Conservation (phyloP, 2,113 vertebrate genomes). For the Pimephales promelas region DNA sequence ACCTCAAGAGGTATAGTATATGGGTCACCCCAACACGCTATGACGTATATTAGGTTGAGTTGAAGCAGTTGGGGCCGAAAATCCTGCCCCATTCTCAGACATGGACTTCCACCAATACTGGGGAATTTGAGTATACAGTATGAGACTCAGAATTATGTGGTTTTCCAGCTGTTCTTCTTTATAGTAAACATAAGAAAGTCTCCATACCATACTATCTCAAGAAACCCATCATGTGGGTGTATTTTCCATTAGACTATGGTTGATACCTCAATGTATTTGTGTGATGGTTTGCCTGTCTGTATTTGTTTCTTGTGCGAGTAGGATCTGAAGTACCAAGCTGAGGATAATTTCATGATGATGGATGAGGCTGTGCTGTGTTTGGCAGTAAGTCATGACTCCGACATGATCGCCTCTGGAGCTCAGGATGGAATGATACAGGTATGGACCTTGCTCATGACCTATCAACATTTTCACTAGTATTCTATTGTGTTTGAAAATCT, state of each 20-base stretch:
- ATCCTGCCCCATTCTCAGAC: background rate
- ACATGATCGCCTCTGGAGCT: slow-evolving; percentile 95
- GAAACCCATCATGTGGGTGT: background rate
- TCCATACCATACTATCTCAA: background rate
- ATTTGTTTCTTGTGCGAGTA: slow-evolving; percentile 56
- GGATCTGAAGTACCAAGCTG: slow-evolving; percentile 97
- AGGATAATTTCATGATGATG: slow-evolving; percentile 99
- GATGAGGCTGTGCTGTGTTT: slow-evolving; percentile 95
- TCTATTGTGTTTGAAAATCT: background rate
- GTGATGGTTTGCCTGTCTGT: slow-evolving; percentile 3
- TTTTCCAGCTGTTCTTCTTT: background rate
- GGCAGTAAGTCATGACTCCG: slow-evolving; percentile 94
- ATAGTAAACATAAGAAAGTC: background rate
- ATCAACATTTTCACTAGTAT: background rate
- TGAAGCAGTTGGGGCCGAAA: slow-evolving; percentile 8
- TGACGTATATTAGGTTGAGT: slow-evolving; percentile 23
- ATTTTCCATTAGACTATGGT: background rate
- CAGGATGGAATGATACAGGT: slow-evolving; percentile 99
- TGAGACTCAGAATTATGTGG: background rate
- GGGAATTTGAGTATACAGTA: background rate
- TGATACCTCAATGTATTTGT: background rate
- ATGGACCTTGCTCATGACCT: background rate
- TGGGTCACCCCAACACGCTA: slow-evolving; percentile 40
- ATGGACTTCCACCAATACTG: background rate
- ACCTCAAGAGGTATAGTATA: slow-evolving; percentile 36